These are phyloP conservation scores for Sus cebifrons DNA, from an alignment of 2,797 vertebrate genomes.

Conservation along the genomic window DNA sequence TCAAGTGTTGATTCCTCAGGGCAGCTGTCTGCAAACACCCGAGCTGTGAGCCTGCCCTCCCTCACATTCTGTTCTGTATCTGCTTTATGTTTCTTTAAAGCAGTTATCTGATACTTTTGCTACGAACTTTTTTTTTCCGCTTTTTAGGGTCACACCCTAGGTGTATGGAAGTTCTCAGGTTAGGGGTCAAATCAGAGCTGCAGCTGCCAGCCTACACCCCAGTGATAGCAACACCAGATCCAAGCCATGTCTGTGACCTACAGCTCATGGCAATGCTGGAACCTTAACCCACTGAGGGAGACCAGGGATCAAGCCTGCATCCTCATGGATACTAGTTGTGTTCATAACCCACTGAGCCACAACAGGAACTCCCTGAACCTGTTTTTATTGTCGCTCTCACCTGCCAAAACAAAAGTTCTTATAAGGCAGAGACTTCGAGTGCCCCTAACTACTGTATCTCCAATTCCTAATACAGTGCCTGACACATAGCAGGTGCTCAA, in stretches of 20 bases:
- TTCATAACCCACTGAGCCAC: too few species aligned
- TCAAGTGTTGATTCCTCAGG: neutral
- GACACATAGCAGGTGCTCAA: neutral
- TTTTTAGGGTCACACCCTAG: too few species aligned
- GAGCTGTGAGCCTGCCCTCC: neutral
- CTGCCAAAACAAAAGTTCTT: neutral
- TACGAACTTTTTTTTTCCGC: neutral
- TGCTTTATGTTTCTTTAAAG: conserved; percentile 36
- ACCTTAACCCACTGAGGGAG: too few species aligned
- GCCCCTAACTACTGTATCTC: neutral
- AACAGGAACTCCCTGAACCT: too few species aligned
- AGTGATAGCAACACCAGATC: too few species aligned
- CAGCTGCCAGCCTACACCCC: too few species aligned
- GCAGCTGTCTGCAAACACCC: neutral
- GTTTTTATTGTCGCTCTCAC: neutral
- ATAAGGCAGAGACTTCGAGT: neutral
- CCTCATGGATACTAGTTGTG: too few species aligned
- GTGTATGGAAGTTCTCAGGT: too few species aligned
- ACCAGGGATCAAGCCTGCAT: too few species aligned
- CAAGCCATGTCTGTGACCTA: too few species aligned
- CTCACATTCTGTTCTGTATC: neutral
- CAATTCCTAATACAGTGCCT: neutral
- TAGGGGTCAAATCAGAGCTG: too few species aligned
- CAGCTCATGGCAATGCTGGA: too few species aligned
- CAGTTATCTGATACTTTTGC: neutral